Evolutionary conservation across 2,888 invertebrate species (phyloP), one percentile per base, ranked within the genome.

Genomic region (Terebella lapidaria): DNA sequence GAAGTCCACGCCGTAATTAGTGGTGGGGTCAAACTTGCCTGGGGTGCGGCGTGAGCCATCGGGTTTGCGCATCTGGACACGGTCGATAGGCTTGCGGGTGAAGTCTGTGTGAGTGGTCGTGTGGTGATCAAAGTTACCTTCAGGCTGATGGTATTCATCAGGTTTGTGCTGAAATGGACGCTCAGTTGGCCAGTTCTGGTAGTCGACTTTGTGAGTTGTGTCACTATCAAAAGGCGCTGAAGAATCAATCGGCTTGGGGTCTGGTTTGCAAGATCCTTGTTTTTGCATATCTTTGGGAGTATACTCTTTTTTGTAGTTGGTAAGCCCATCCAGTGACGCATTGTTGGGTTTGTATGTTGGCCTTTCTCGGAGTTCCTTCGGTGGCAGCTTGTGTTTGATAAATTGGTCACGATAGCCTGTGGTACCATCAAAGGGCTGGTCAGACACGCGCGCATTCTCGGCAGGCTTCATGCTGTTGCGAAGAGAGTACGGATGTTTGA

Each of bases 401-500:
- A 75, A 81, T 3, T 71, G 71, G 24, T 73, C 72, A 24, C 77
- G 64, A 67, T 81, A 78, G 35, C 73, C 75, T 5, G 81, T 81
- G 5, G 62, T 58, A 27, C 70, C 75, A 52, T 77, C 73, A 59
- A 81, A 77, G 15, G 80, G 80, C 20, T 69, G 66, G 54, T 73
- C 73, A 3, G 77, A 76, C 58, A 67, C 57, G 22, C 71, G 68
- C 2, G 74, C 70, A 2, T 68, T 69, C 46, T 79, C 72, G 20
- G 60, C 53, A 1, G 81, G 81, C 59, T 72, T 75, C 66, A 76
- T 71, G 58, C 72, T 72, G 52, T 71, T 63, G 3, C 78, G 68
- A 22, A 68, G 68, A 1, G 67, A 67, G 56, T 70, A 69, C 47
- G 70, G 70, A 58, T 80, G 72, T 46, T 63, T 64, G 29, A 64